Conservation (phyloP, 1,140 invertebrate genomes). For the Diprion similis region DNA sequence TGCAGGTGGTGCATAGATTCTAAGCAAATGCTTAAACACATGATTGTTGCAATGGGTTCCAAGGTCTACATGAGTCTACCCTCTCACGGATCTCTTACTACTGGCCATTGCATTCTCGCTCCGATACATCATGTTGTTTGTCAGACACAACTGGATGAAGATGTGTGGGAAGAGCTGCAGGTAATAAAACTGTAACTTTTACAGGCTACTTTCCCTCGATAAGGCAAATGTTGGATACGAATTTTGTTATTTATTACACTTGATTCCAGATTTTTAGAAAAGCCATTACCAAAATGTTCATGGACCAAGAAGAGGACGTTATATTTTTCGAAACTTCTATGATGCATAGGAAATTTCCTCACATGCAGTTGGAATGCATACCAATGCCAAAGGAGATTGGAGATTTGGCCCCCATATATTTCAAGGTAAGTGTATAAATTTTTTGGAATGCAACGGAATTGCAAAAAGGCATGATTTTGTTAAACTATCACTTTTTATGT, state of each 20-base stretch:
- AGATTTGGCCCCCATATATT: constrained; percentile 91
- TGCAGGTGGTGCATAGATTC: constrained; percentile 87
- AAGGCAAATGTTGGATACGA: not conserved
- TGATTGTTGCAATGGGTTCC: constrained; percentile 82
- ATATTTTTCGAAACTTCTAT: constrained; percentile 92
- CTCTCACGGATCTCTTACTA: constrained; percentile 77
- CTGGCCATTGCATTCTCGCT: constrained; percentile 87
- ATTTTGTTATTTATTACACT: constrained; percentile 23
- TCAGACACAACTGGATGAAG: constrained; percentile 87
- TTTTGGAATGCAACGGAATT: not conserved
- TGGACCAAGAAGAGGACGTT: constrained; percentile 75
- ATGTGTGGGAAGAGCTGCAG: constrained; percentile 89
- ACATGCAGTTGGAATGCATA: constrained; percentile 90
- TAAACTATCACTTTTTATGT: constrained; percentile 4
- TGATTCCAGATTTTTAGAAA: constrained; percentile 71
- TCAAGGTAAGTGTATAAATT: constrained; percentile 70
- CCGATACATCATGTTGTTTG: constrained; percentile 83
- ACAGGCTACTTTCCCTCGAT: not conserved
- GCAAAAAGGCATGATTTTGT: not conserved
- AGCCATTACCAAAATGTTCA: constrained; percentile 81
- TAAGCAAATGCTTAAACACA: constrained; percentile 80
- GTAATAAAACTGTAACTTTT: constrained; percentile 55
- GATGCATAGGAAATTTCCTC: constrained; percentile 77
- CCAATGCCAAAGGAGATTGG: constrained; percentile 83
- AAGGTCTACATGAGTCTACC: constrained; percentile 87